Evolutionary conservation across 2,888 invertebrate genomes (phyloP), one percentile per base, ranked within the genome.

Genomic region (Drosophila paranaensis): DNA sequence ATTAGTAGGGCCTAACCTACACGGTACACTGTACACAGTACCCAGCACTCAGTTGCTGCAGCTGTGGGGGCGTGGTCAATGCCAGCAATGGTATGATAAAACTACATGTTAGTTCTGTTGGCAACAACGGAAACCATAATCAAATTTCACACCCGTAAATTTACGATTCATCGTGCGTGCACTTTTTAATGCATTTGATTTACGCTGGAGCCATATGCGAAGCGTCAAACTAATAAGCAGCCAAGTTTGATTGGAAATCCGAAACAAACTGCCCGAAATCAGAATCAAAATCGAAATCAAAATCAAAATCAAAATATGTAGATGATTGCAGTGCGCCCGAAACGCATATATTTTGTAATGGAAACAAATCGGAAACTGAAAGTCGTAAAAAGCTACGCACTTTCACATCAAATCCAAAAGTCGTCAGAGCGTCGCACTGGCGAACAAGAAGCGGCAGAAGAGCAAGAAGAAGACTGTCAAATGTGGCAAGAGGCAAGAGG

Each of bases 331-430:
- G 33, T 25, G 48, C 25, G 39, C 16, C 40, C 20, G 40, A 45
- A 60, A 30, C 46, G 2, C 35, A 61, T 39, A 14, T 55, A 58
- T 46, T 16, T 40, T 48, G 37, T 53, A 66, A 68, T 51, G 50
- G 60, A 64, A 60, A 60, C 65, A 74, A 66, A 71, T 77, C 54
- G 55, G 56, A 77, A 80, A 61, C 56, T 60, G 70, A 82, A 80
- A 65, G 90, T 80, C 89, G 67, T 84, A 89, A 90, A 82, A 82
- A 71, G 40, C 65, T 56, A 73, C 69, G 80, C 82, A 73, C 80
- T 77, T 85, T 80, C 74, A 65, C 60, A 60, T 46, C 50, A 71
- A 70, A 82, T 83, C 80, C 67, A 70, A 87, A 89, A 87, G 64
- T 85, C 85, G 85, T 70, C 82, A 71, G 85, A 89, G 81, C 88